phyloP scores from a whole-genome alignment of 2,797 vertebrate species.

The Austrolebias charrua region DNA sequence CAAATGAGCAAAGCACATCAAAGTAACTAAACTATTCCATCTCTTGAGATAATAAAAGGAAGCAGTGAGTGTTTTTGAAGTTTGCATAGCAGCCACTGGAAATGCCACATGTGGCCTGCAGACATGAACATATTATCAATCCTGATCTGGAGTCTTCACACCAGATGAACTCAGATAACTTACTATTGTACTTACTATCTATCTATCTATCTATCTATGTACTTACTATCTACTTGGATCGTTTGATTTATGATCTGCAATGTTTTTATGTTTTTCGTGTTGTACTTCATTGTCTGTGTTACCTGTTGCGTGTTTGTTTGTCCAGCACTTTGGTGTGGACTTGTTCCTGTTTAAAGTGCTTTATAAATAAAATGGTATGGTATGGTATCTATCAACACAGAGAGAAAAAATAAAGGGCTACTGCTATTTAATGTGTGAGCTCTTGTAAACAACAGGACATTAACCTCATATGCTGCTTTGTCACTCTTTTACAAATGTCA shows the following conservation, averaged over 20 bases:
- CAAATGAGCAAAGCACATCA: neutral
- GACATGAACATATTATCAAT: slow-evolving; percentile 19
- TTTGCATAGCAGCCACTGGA: slow-evolving; percentile 29
- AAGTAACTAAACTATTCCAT: neutral
- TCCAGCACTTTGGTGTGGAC: too few relatives aligned
- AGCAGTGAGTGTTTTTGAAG: neutral
- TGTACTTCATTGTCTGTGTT: too few relatives aligned
- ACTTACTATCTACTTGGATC: too few relatives aligned
- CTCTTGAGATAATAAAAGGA: neutral
- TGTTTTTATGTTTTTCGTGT: too few relatives aligned
- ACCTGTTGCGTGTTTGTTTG: too few relatives aligned
- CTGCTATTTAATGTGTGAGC: neutral
- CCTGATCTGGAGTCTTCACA: slow-evolving; percentile 13
- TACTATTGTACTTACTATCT: too few relatives aligned
- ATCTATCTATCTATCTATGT: too few relatives aligned
- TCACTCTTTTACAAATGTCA: too few relatives aligned
- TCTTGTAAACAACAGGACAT: neutral
- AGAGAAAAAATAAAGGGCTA: neutral
- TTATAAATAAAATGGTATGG: too few relatives aligned
- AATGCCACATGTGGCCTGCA: slow-evolving; percentile 41
- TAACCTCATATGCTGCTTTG: too few relatives aligned
- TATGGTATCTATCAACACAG: neutral
- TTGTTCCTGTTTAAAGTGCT: too few relatives aligned
- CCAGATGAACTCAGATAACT: slow-evolving; percentile 17
- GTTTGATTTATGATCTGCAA: too few relatives aligned